phyloP scores from a whole-genome alignment of 2,888 invertebrate genomes.

The Plagodis dolabraria region DNA sequence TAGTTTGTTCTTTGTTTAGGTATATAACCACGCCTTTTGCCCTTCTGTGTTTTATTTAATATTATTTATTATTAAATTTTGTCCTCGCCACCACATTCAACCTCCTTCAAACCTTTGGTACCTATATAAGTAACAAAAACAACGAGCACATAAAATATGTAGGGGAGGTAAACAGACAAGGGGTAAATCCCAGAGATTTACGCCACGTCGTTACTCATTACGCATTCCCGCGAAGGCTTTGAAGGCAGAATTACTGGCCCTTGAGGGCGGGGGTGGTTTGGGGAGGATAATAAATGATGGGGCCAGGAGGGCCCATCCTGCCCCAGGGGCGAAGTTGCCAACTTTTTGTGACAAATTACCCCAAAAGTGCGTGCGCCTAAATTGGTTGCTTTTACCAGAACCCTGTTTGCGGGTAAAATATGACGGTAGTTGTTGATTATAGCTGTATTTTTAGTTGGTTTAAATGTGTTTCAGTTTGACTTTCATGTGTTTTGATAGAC shows the following conservation, averaged over 20 bases:
- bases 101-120: neutral
- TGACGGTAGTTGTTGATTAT: slow-evolving; percentile 20
- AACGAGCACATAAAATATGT: slow-evolving; percentile 33
- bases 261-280: slow-evolving; percentile 57
- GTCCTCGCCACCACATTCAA: too few relatives aligned
- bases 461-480: neutral
- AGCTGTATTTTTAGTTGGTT: slow-evolving; percentile 3
- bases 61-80: neutral
- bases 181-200: slow-evolving; percentile 76
- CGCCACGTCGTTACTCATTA: slow-evolving; percentile 78
- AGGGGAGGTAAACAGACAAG: slow-evolving; percentile 50
- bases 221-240: slow-evolving; percentile 79
- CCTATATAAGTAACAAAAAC: slow-evolving; percentile 2
- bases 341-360: slow-evolving; percentile 83
- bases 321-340: slow-evolving; percentile 70
- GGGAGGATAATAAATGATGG: slow-evolving; percentile 73
- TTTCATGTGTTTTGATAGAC: neutral
- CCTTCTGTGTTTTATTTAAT: too few relatives aligned
- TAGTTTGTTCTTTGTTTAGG: too few relatives aligned
- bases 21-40: too few relatives aligned
- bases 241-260: slow-evolving; percentile 79
- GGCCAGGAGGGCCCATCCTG: slow-evolving; percentile 31
- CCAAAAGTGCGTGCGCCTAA: slow-evolving; percentile 73
- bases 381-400: slow-evolving; percentile 37
- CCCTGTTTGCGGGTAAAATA: slow-evolving; percentile 19